Conservation (phyloP, 2,888 invertebrate species). For the Drosophila macrothrix region DNA sequence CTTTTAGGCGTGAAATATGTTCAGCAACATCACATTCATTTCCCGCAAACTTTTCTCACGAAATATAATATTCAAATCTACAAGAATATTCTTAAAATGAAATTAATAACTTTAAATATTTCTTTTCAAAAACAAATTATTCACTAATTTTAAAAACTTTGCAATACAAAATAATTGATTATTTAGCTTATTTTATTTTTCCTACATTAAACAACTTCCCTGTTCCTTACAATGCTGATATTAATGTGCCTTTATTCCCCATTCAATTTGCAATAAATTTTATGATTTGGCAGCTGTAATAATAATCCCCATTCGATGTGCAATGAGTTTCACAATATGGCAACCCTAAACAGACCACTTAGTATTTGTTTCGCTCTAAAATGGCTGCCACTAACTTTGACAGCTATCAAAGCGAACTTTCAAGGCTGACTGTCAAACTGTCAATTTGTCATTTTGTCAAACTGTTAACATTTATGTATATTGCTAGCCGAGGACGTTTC, state of each 20-base stretch:
- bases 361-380: neutral
- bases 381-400: neutral
- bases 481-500: neutral
- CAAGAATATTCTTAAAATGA: neutral
- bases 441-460: slow-evolving; percentile 2
- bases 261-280: neutral
- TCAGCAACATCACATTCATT: slow-evolving; percentile 15
- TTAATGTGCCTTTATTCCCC: neutral
- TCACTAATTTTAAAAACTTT: neutral
- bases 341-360: neutral
- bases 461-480: neutral
- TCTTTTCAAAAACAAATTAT: neutral
- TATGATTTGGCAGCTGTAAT: neutral
- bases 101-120: neutral
- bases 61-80: neutral
- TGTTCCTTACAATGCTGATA: neutral
- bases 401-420: neutral
- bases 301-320: neutral
- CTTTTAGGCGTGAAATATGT: slow-evolving; percentile 2
- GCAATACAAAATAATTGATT: neutral
- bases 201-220: too few relatives aligned
- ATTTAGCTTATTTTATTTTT: neutral
- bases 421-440: neutral
- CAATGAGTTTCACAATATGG: neutral
- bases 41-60: neutral